Conservation (phyloP, 1,140 invertebrate species). For the Artemia franciscana region DNA sequence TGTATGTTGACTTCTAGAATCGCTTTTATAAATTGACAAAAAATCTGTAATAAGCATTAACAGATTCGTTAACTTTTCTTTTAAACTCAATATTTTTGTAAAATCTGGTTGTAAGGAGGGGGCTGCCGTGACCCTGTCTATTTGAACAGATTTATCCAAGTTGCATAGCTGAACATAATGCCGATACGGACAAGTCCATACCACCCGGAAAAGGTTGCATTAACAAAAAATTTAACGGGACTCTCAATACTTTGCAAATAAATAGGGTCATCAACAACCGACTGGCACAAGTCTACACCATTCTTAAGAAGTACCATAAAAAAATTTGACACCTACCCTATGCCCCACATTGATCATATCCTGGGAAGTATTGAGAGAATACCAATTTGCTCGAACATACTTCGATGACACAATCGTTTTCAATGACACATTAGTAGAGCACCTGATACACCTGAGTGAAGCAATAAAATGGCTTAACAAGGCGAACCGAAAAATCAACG, state of each 20-base stretch:
- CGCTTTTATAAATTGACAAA: no score
- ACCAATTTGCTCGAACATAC: conserved; percentile 11
- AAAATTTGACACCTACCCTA: conserved; percentile 20
- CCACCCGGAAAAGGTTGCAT: conserved; percentile 10
- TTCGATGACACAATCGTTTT: conserved; percentile 19
- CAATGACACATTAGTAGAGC: conserved; percentile 13
- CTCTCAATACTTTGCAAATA: conserved; percentile 11
- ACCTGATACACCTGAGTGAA: conserved; percentile 11
- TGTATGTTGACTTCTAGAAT: no score
- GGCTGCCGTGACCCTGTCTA: no score
- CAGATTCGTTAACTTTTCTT: no score
- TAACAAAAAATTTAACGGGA: conserved; percentile 13
- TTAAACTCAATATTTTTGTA: conserved; percentile 10
- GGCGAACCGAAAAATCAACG: conserved; percentile 13
- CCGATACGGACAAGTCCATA: conserved; percentile 11
- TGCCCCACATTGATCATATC: conserved; percentile 23
- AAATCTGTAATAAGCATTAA: no score
- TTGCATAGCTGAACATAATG: conserved; percentile 8
- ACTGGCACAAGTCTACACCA: not conserved
- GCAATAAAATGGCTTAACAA: conserved; percentile 14
- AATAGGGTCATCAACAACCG: no score
- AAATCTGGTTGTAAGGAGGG: no score
- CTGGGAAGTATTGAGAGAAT: conserved; percentile 16
- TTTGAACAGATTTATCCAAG: no score
- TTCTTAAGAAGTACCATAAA: not conserved